Conservation (phyloP, 2,113 vertebrate genomes). For the Zapus hudsonius region DNA sequence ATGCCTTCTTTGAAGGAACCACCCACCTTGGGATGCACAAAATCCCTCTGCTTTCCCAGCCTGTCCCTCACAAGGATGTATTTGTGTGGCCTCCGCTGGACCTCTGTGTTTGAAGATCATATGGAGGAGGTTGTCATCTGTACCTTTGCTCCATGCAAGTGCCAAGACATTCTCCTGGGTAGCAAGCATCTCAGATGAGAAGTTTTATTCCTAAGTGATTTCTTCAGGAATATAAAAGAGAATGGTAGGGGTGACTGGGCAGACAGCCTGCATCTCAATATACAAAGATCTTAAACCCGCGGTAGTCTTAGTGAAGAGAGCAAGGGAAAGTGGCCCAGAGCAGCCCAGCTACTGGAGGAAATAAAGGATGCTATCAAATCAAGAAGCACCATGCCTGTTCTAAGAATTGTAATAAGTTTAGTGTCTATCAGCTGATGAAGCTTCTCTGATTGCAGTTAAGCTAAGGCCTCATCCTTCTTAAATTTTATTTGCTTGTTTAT, state of each 20-base stretch:
- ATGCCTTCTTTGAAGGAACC: too few species aligned
- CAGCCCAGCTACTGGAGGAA: background rate
- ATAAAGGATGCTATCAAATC: background rate
- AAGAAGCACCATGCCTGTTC: background rate
- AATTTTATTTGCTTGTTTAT: too few species aligned
- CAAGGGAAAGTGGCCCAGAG: background rate
- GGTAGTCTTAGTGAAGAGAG: background rate
- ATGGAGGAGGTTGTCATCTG: background rate
- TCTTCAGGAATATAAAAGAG: background rate
- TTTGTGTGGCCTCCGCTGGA: background rate
- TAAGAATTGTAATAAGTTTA: background rate
- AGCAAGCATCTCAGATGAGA: background rate
- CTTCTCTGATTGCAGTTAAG: background rate
- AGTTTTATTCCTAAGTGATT: background rate
- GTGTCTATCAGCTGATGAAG: background rate
- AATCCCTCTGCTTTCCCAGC: background rate
- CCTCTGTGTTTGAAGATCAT: background rate
- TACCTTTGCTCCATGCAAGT: background rate
- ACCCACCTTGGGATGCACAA: too few species aligned
- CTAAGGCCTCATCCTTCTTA: background rate
- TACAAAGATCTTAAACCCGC: background rate
- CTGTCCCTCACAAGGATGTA: background rate
- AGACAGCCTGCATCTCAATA: background rate
- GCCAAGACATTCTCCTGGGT: background rate
- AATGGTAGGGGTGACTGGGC: background rate